Conservation (phyloP, 2,888 invertebrate species). For the Macrosoma leucophasiata region DNA sequence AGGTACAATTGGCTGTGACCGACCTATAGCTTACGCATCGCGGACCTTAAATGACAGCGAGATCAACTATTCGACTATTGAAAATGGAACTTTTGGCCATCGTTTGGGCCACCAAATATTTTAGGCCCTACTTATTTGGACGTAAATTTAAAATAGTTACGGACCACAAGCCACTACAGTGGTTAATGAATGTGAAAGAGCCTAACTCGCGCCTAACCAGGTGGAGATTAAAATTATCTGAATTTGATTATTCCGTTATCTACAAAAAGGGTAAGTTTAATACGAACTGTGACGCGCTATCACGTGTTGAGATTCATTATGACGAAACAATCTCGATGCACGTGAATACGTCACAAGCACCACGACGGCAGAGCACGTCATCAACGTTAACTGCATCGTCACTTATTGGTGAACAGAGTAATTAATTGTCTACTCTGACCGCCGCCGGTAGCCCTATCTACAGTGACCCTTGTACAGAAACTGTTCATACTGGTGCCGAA, state of each 20-base stretch:
- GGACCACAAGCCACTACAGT: constrained; percentile 21
- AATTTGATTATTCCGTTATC: constrained; percentile 26
- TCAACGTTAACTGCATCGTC: constrained; percentile 1
- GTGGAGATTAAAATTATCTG: constrained; percentile 36
- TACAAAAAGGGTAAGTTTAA: constrained; percentile 28
- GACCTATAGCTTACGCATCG: background rate
- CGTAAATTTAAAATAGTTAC: constrained; percentile 23
- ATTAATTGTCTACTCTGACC: background rate
- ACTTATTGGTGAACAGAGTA: background rate
- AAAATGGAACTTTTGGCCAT: constrained; percentile 32
- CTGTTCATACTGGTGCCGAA: constrained; percentile 13
- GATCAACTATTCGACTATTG: constrained; percentile 12
- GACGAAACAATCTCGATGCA: background rate
- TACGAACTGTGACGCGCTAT: constrained; percentile 28
- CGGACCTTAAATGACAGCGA: background rate
- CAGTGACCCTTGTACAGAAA: constrained; percentile 9
- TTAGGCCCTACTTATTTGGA: constrained; percentile 20
- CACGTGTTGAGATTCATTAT: constrained; percentile 22
- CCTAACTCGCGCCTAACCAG: constrained; percentile 38
- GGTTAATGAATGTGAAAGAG: constrained; percentile 35
- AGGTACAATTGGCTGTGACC: background rate
- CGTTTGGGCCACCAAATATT: constrained; percentile 25
- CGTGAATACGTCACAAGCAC: constrained; percentile 5
- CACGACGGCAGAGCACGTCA: constrained; percentile 16
- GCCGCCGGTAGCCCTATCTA: no score